Evolutionary conservation across 2,888 invertebrate species (phyloP), one percentile per base, ranked within the genome.

Genomic region (Chrysolina oricalcia): DNA sequence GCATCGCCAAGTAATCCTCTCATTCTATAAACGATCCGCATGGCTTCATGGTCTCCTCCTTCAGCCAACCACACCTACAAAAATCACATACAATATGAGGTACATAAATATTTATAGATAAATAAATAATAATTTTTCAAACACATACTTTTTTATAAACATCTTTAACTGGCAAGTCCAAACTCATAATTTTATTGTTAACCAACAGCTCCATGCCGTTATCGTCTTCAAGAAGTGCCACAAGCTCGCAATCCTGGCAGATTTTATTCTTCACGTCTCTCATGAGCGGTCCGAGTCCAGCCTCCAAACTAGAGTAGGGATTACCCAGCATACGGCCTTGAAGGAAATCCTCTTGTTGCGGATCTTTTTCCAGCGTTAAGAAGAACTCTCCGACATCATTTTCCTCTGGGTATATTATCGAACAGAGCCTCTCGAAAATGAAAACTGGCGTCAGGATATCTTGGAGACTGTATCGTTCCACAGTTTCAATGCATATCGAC

Each of bases 231-330:
- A 99, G 89, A 35, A 99, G 89, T 0, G 99, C 98, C n/a, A 99
- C 97, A 75, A 99, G 91, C 87, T 99, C 99, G 89, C 99, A 99
- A 89, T 99, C 99, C 64, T 96, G 96, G 87, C 97, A 98, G 81
- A 99, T 99, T 90, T 99, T 99, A 89, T 99, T 99, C 90, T 99
- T 99, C 11, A 99, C 97, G 88, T 99, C 98, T 50, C 99, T 92
- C 99, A 99, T 99, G 13, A 98, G 90, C 0, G 99, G 99, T 0
- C 99, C 99, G 83, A 99, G 92, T 9, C 98, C 98, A 0, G 96
- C 94, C 87, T 99, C 99, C 41, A 94, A 91, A 43, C 97, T 97
- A 73, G 97, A 97, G 90, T 99, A 99, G 0, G 99, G 99, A 90
- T 99, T 99, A 67, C 98, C 98, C 83, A 98, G 91, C 98, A 99